These are phyloP conservation scores for Carterocephalus palaemon DNA, from an alignment of 2,888 invertebrate genomes.

Conservation along the genomic window DNA sequence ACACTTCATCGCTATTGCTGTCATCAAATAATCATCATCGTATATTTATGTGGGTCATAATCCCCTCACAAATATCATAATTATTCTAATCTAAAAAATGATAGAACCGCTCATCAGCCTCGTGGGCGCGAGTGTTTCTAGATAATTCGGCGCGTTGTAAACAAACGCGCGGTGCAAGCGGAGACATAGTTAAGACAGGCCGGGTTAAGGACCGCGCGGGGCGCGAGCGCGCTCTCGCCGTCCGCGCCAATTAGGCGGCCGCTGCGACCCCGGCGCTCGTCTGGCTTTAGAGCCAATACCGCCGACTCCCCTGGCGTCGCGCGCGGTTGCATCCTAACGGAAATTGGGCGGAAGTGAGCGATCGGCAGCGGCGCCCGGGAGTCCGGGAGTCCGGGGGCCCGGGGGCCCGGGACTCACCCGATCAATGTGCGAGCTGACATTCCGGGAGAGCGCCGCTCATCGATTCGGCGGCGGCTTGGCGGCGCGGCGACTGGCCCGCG, in stretches of 20 bases:
- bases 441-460: constrained; percentile 55
- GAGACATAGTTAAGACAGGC: too few species aligned
- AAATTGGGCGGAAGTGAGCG: too few species aligned
- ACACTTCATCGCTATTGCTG: too few species aligned
- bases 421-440: constrained; percentile 68
- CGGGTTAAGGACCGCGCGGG: constrained; percentile 65
- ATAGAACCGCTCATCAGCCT: too few species aligned
- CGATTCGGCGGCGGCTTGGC: constrained; percentile 50
- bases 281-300: too few species aligned
- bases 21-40: too few species aligned
- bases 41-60: too few species aligned
- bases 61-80: too few species aligned
- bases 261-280: constrained; percentile 26
- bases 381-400: constrained; percentile 46
- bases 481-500: constrained; percentile 44
- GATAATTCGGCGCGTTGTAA: constrained; percentile 44
- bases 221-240: constrained; percentile 37
- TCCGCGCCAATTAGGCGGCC: constrained; percentile 33
- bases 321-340: constrained; percentile 21
- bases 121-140: constrained; percentile 38
- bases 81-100: too few species aligned
- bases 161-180: constrained; percentile 46
- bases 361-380: constrained; percentile 13
- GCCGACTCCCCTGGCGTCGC: constrained; percentile 39
- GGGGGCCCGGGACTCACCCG: constrained; percentile 56